Evolutionary conservation across 1,140 invertebrate species (phyloP), one percentile per base, ranked within the genome.

Genomic region (Monochamus saltuarius): DNA sequence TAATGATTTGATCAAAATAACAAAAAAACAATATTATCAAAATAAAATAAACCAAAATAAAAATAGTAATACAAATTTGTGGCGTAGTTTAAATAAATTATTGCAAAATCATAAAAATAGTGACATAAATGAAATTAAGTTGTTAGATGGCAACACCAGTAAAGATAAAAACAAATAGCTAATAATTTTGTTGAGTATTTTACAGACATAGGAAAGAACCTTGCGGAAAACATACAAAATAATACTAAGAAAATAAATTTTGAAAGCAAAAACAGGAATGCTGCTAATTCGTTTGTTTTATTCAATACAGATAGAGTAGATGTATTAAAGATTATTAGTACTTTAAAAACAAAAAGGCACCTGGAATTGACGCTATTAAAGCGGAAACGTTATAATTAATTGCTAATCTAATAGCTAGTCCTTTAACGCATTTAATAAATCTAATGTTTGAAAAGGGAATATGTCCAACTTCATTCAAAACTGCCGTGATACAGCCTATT

Each of bases 301-400:
- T 10, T 10, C 10, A 22, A 46, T 10, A 46, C 43, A 13, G 22
- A 13, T 46, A 22, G 16, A 46, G 9, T 10, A 19, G 43, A 46
- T 10, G 43, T 46, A 14, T 22, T 16, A 11, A 10, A 46, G 16
- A 46, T 22, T 11, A 46, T 46, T 19, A 7, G 7, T 46, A 17
- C n/a, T 19, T 46, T 46, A 10, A 46, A 46, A 46, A 46, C 16
- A 46, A 46, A 46, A 51, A 51, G 35, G 29, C 47, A 3, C 47
- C 47, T 11, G 47, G 47, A 34, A 35, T 51, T n/a, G 47, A 51
- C 11, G 11, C 10, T 34, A 46, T 46, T 22, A 46, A 17, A 46
- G 43, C 14, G 4, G 43, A 46, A 46, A 46, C 43, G 10, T 17
- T 46, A 4, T 16, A 46, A 17, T 11, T 22, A 22, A 46, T 46